Evolutionary conservation across 2,113 vertebrate genomes (phyloP), one percentile per base, ranked within the genome.

Genomic region (Anarrhichthys ocellatus): DNA sequence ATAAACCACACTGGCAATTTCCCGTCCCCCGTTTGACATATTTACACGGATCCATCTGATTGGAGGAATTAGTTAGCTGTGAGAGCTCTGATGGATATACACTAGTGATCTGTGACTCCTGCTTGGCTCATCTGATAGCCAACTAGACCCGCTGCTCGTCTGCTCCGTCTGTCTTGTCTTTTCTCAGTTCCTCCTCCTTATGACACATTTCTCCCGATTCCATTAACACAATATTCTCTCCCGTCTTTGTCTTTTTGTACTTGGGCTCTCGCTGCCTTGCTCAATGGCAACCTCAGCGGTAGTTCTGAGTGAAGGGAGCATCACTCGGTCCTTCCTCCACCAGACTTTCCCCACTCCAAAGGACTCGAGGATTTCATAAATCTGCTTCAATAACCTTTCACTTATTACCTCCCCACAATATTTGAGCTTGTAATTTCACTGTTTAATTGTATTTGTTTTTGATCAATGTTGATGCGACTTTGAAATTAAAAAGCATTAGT

Each of bases 31-130:
- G 34, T 93, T 97, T 99, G 98, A 99, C 97, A 98, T 98, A 99
- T 99, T 99, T 99, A 99, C 98, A 99, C 97, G 97, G 97, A 99
- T 97, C 97, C 97, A 97, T 98, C 97, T 97, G 97, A 99, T 99
- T 98, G 97, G 97, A 97, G 97, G 97, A 98, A 98, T 99, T 98
- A 98, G 97, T 97, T 93, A 98, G 97, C 96, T 96, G 96, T 97
- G 97, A 97, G 97, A 97, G 97, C 96, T 96, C 97, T 98, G 97
- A 98, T 97, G 97, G 97, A 97, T 98, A 97, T 96, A 97, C 97
- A 97, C 97, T 97, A 98, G 97, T 97, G 97, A 98, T 97, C 97
- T 98, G 97, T 98, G 97, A 98, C 97, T 94, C 92, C 91, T 92
- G 91, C 91, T 92, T 72, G 90, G 87, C 91, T 94, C 93, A 94